These are phyloP conservation scores for Passer montanus DNA, from an alignment of 2,113 vertebrate species.

Conservation along the genomic window DNA sequence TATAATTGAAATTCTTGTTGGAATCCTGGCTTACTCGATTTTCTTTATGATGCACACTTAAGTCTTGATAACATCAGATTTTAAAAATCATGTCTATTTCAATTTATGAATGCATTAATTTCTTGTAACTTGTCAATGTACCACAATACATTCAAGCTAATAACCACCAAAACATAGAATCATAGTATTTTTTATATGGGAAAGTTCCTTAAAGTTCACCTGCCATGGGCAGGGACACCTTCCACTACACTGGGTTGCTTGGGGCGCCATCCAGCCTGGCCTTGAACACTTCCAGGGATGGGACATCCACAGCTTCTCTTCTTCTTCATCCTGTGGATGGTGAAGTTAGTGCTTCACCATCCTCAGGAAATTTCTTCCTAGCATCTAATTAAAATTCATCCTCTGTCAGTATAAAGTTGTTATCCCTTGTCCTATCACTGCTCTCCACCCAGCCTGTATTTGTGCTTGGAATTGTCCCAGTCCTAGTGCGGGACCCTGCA, in stretches of 20 bases:
- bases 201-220: background rate
- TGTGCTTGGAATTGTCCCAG: background rate
- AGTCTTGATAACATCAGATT: background rate
- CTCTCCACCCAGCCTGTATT: background rate
- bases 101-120: background rate
- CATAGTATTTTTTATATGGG: background rate
- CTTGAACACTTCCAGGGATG: background rate
- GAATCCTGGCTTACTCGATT: background rate
- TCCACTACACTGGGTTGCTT: background rate
- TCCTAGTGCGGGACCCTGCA: background rate
- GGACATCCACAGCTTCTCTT: background rate
- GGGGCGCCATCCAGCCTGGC: background rate
- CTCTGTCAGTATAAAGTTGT: background rate
- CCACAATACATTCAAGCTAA: background rate
- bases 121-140: background rate
- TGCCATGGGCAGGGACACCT: background rate
- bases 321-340: no score
- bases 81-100: background rate
- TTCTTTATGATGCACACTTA: background rate
- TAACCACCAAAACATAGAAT: background rate
- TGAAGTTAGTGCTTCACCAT: background rate
- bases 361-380: background rate
- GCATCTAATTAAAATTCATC: background rate
- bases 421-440: background rate
- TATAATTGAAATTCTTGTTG: background rate